A percentile compares a stretch with the other conserved stretches of the same genome.
phyloP scores from a whole-genome alignment of 1,140 invertebrate genomes.

The Drosophila setifemur region DNA sequence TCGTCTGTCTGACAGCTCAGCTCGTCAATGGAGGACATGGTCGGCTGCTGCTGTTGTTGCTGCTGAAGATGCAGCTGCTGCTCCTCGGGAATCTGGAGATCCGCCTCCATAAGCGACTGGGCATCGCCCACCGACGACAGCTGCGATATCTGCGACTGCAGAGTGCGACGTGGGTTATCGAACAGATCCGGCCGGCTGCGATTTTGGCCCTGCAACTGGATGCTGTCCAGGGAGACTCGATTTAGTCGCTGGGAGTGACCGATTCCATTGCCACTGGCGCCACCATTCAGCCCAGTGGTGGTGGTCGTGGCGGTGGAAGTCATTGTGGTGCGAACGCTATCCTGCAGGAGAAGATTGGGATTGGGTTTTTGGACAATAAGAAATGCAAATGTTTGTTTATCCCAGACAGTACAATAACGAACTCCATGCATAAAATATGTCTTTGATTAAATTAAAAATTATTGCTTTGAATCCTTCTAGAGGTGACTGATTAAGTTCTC shows the following conservation, averaged over 20 bases:
- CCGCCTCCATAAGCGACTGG: constrained; percentile 68
- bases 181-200: constrained; percentile 74
- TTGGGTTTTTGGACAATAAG: constrained; percentile 8
- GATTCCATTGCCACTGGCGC: constrained; percentile 28
- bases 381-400: too few relatives aligned
- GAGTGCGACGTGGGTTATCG: constrained; percentile 46
- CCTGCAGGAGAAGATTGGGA: constrained; percentile 41
- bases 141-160: constrained; percentile 77
- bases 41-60: constrained; percentile 29
- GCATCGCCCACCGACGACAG: constrained; percentile 74
- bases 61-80: constrained; percentile 32
- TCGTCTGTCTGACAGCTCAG: constrained; percentile 47
- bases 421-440: too few relatives aligned
- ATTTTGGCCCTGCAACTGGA: constrained; percentile 79
- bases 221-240: constrained; percentile 65
- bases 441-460: too few relatives aligned
- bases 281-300: constrained; percentile 47
- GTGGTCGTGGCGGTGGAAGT: constrained; percentile 68
- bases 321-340: constrained; percentile 77
- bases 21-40: constrained; percentile 74
- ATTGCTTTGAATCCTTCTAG: too few relatives aligned
- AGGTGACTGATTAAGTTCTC: too few relatives aligned
- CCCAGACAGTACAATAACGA: too few relatives aligned
- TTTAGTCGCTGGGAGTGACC: constrained; percentile 40
- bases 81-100: constrained; percentile 57